phyloP scores from a whole-genome alignment of 2,113 vertebrate genomes.

The Macroglossus sobrinus region DNA sequence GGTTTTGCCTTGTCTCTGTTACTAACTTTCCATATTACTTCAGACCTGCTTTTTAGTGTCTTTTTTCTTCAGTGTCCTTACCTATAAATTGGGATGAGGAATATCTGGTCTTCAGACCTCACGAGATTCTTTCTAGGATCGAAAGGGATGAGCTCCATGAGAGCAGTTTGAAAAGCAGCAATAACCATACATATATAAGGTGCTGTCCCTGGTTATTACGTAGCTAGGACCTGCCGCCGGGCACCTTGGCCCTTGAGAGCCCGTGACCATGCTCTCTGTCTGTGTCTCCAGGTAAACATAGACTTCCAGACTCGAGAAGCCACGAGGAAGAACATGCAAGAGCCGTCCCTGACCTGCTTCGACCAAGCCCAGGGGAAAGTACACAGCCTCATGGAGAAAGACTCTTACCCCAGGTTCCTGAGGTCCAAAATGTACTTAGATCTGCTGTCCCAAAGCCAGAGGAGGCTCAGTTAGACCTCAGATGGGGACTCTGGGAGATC shows the following conservation, averaged over 20 bases:
- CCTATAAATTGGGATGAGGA: neutral
- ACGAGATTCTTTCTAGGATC: neutral
- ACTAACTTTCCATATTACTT: neutral
- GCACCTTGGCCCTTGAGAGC: neutral
- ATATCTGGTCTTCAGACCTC: neutral
- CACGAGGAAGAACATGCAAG: constrained; percentile 92
- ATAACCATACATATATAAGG: neutral
- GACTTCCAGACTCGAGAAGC: constrained; percentile 94
- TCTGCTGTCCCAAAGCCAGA: constrained; percentile 92
- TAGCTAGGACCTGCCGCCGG: neutral
- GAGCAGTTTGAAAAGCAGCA: neutral
- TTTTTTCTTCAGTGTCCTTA: neutral
- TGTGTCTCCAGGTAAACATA: constrained; percentile 90
- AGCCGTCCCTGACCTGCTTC: constrained; percentile 91
- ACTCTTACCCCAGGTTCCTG: constrained; percentile 97
- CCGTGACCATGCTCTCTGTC: constrained; percentile 51
- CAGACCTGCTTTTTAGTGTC: neutral
- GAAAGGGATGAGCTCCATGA: neutral
- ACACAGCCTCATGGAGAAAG: constrained; percentile 98
- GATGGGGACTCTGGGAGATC: constrained; percentile 58
- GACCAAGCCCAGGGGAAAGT: constrained; percentile 94
- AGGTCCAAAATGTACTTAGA: constrained; percentile 98
- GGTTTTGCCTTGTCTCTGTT: neutral
- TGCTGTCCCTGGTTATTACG: neutral
- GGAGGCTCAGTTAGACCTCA: constrained; percentile 89